Evolutionary conservation across 2,888 invertebrate genomes (phyloP).

Genomic region (Mesodorylaimus sp.): DNA sequence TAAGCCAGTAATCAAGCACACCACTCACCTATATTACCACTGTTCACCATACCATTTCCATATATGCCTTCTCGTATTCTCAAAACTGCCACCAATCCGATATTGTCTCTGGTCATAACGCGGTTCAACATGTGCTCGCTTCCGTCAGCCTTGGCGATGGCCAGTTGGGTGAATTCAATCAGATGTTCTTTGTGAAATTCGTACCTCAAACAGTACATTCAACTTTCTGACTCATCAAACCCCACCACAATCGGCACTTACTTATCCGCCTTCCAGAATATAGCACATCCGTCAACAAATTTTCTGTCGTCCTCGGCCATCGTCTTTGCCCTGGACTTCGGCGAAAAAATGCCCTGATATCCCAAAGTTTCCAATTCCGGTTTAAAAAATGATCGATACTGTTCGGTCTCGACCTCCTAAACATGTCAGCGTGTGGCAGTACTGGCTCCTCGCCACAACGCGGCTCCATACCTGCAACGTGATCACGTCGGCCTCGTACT

Average conservation of each 20-base stretch:
- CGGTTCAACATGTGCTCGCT: conserved; percentile 78
- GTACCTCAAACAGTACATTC: conserved; percentile 47
- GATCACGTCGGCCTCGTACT: conserved; percentile 90
- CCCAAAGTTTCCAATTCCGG: conserved; percentile 75
- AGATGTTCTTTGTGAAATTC: conserved; percentile 80
- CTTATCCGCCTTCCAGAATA: conserved; percentile 55
- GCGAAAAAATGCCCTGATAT: conserved; percentile 76
- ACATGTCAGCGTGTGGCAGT: neutral
- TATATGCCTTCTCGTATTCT: conserved; percentile 26
- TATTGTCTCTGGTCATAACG: conserved; percentile 98
- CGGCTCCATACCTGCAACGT: conserved; percentile 46
- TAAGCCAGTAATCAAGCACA: neutral
- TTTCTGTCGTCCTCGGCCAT: conserved; percentile 91
- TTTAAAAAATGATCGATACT: conserved; percentile 86
- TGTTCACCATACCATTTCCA: conserved; percentile 2
- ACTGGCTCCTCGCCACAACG: neutral
- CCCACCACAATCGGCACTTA: conserved; percentile 17
- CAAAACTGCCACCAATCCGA: conserved; percentile 80
- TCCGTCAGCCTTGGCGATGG: conserved; percentile 93
- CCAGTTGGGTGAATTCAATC: conserved; percentile 93
- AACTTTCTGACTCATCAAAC: conserved; percentile 8
- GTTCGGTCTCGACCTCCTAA: conserved; percentile 94
- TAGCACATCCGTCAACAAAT: conserved; percentile 96
- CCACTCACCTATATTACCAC: neutral
- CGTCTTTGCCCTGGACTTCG: conserved; percentile 91